A percentile compares a stretch with the other conserved stretches of the same genome.
phyloP scores from a whole-genome alignment of 2,888 invertebrate genomes.

The Drosophila ezoana region DNA sequence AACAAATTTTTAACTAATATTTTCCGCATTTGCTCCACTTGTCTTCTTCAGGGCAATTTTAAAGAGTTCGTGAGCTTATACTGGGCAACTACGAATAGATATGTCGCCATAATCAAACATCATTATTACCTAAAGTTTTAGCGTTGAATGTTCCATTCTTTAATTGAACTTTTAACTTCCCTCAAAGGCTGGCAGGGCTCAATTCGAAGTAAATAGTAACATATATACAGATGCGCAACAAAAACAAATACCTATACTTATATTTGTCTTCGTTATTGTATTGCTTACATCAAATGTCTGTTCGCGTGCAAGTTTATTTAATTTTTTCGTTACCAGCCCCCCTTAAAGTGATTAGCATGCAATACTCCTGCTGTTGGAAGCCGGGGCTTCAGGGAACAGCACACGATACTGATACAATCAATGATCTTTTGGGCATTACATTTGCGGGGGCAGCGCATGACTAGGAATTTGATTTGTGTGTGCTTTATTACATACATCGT shows the following conservation, averaged over 20 bases:
- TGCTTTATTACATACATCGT: constrained; percentile 44
- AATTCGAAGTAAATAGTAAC: background rate
- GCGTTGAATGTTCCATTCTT: too few relatives aligned
- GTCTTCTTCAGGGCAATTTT: too few relatives aligned
- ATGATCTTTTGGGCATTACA: constrained; percentile 46
- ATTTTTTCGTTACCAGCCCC: constrained; percentile 71
- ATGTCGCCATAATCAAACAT: too few relatives aligned
- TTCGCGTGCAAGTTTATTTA: constrained; percentile 73
- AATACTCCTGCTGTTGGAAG: constrained; percentile 30
- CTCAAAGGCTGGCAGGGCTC: too few relatives aligned
- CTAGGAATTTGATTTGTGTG: constrained; percentile 67
- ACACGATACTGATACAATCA: constrained; percentile 69
- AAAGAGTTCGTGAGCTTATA: too few relatives aligned
- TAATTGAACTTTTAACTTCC: too few relatives aligned
- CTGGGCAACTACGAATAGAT: too few relatives aligned
- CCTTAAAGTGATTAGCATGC: constrained; percentile 65
- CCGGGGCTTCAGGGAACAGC: constrained; percentile 14
- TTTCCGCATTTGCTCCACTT: too few relatives aligned
- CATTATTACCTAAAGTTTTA: too few relatives aligned
- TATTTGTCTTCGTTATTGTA: constrained; percentile 31
- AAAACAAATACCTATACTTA: background rate
- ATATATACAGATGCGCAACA: background rate
- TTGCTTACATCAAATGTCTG: constrained; percentile 49
- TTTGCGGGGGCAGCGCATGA: background rate
- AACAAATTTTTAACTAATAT: too few relatives aligned